Percentiles rank a stretch among this genome's conserved stretches.
Evolutionary conservation across 2,113 vertebrate species (phyloP).

Genomic region (Tamias sibiricus): DNA sequence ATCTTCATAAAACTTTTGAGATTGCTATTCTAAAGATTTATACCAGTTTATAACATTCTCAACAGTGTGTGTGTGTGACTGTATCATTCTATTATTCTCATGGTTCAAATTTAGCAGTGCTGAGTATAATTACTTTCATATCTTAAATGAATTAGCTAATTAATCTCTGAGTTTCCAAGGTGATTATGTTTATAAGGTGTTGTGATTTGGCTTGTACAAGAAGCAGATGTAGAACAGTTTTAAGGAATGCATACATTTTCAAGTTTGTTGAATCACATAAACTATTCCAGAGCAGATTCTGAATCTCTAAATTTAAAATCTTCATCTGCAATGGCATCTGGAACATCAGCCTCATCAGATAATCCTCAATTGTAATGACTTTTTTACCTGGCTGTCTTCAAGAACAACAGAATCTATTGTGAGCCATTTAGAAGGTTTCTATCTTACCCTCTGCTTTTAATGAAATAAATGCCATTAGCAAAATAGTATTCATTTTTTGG

Average conservation of each 20-base stretch:
- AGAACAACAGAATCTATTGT: not conserved
- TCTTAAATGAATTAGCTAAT: not conserved
- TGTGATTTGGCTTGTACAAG: not conserved
- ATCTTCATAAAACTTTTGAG: not conserved
- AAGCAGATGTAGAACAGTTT: not conserved
- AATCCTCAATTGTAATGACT: not conserved
- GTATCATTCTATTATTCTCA: not conserved
- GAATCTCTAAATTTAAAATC: not conserved
- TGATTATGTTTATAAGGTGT: not conserved
- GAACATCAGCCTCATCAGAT: not conserved
- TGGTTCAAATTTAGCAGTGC: not conserved
- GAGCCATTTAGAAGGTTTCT: not conserved
- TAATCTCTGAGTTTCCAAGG: not conserved
- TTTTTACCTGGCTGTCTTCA: not conserved
- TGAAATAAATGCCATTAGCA: not conserved
- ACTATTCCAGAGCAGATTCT: constrained; percentile 47
- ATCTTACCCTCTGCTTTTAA: not conserved
- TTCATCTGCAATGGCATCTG: not conserved
- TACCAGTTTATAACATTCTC: not conserved
- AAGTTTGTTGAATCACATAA: constrained; percentile 38
- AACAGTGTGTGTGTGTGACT: not conserved
- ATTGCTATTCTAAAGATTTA: not conserved
- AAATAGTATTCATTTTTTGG: not conserved
- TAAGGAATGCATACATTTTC: constrained; percentile 32
- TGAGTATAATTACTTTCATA: not conserved